Base-by-base conservation (phyloP, 2,888 invertebrate genomes). In the Melanotus villosus region DNA sequence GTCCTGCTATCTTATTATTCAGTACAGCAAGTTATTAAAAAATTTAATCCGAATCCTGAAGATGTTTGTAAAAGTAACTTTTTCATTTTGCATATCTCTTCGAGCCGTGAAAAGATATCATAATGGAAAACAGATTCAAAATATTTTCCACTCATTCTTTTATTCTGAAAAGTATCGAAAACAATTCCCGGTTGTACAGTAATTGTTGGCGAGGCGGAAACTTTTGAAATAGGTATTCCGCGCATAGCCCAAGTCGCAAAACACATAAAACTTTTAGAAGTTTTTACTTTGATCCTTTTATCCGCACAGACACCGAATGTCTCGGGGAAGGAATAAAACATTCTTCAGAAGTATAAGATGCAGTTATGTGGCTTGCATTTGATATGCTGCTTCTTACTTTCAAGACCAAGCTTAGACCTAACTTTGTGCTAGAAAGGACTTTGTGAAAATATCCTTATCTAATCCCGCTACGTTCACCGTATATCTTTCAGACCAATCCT, bases 231-330 rank as follows among this genome's bases (percentile, higher is more conserved):
- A 66, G 60, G 65, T 69, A 72, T 69, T 69, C 65, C 62, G 62
- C 62, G 52, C 72, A 65, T 70, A 74, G 64, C 70, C 54, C 56
- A 71, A 73, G 64, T 74, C 68, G 71, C 70, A 74, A 74, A 73
- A 73, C 66, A 71, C 69, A 66, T 64, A 70, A 74, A 74, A 75
- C 72, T 76, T 71, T 68, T 66, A 70, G 70, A 72, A 77, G 76
- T 77, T 77, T 76, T 77, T 73, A 76, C 76, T 77, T 75, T 79
- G 77, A 79, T 78, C 78, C 76, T 75, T 79, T 79, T 79, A 76
- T 78, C 76, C 75, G 71, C 60, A 72, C 74, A 76, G 74, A 75
- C 75, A 71, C 72, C 72, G 73, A 73, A 74, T 73, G 75, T 75
- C 71, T 73, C 70, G 64, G 68, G 70, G 65, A 72, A 75, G 67